phyloP scores from a whole-genome alignment of 2,797 vertebrate genomes.

The Pseudochirops corinnae region DNA sequence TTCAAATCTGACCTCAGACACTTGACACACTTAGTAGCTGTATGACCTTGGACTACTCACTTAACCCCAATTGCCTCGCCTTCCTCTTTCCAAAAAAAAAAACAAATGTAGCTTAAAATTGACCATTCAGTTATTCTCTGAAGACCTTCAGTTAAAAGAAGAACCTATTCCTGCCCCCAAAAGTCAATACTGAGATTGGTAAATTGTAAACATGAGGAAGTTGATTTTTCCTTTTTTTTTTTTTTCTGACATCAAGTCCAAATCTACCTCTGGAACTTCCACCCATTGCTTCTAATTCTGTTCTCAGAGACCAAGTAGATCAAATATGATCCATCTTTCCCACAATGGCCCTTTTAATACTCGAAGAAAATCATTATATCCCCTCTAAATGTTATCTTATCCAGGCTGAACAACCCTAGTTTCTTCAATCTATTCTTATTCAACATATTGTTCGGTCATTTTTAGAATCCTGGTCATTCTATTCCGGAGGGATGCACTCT shows the following conservation, averaged over 20 bases:
- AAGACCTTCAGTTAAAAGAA: background rate
- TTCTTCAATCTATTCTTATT: background rate
- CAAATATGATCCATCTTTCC: background rate
- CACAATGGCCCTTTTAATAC: background rate
- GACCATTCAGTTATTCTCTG: background rate
- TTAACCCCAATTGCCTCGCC: too few species aligned
- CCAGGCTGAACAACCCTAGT: background rate
- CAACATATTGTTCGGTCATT: background rate
- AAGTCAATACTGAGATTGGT: background rate
- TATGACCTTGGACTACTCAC: too few species aligned
- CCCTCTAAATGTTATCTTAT: background rate
- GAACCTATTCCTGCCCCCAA: background rate
- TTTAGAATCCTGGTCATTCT: background rate
- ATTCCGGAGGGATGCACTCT: background rate
- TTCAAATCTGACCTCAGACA: too few species aligned
- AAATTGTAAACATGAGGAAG: background rate
- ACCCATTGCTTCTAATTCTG: background rate
- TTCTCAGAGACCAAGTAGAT: background rate
- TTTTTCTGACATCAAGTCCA: background rate
- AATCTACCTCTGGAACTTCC: background rate
- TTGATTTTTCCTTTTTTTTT: background rate
- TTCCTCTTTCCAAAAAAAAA: too few species aligned
- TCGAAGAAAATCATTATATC: background rate
- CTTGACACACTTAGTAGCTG: too few species aligned
- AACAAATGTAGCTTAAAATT: background rate